A percentile compares a stretch with the other conserved stretches of the same genome.
phyloP scores from a whole-genome alignment of 1,140 invertebrate species.

The Drosophila bocqueti region DNA sequence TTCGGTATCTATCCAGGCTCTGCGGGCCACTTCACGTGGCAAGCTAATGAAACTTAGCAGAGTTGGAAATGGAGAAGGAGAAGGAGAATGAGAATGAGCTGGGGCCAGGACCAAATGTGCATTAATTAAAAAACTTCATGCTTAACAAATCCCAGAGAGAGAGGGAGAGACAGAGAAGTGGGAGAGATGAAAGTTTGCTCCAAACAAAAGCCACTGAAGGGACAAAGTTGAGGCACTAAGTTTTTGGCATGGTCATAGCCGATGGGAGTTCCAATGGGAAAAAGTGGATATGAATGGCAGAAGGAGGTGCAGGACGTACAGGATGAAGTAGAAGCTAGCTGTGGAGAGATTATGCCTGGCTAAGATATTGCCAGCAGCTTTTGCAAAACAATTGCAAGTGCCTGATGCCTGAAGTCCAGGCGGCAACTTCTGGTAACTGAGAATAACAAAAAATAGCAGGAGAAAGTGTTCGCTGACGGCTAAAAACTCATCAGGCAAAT shows the following conservation, averaged over 20 bases:
- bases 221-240: slow-evolving; percentile 31
- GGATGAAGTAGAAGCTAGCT: background rate
- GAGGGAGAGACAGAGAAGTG: background rate
- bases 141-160: slow-evolving; percentile 26
- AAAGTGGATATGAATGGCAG: background rate
- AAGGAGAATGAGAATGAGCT: no score
- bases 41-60: background rate
- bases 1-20: slow-evolving; percentile 4
- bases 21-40: slow-evolving; percentile 16
- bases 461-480: slow-evolving; percentile 21
- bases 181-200: slow-evolving; percentile 19
- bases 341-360: background rate
- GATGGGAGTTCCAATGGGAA: background rate
- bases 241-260: slow-evolving; percentile 6
- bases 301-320: background rate
- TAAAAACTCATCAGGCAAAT: slow-evolving; percentile 72
- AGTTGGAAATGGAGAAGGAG: background rate
- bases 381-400: slow-evolving; percentile 4
- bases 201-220: slow-evolving; percentile 36
- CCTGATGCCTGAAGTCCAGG: background rate
- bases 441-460: background rate
- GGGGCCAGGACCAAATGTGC: slow-evolving; percentile 17
- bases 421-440: background rate
- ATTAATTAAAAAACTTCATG: slow-evolving; percentile 59
- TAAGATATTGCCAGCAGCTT: background rate